Percentiles rank a stretch among this genome's conserved stretches.
These are phyloP conservation scores for Vipera latastei DNA, from an alignment of 2,797 vertebrate genomes.

Conservation along the genomic window DNA sequence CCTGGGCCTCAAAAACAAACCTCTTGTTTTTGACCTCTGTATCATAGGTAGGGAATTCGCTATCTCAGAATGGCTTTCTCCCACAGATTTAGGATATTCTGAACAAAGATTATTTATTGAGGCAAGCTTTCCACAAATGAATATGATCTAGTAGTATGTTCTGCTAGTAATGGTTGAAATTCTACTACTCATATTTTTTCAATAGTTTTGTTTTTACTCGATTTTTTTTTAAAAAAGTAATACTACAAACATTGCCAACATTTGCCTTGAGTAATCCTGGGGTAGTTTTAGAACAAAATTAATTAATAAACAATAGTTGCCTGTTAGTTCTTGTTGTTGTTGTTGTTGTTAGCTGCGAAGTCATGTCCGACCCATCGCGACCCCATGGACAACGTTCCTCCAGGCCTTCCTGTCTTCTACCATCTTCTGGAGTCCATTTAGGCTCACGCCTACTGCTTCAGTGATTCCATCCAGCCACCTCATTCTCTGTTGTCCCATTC, in stretches of 20 bases:
- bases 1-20: not conserved
- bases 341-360: too few relatives aligned
- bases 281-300: not conserved
- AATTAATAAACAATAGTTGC: not conserved
- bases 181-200: not conserved
- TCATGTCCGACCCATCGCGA: too few relatives aligned
- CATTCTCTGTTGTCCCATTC: too few relatives aligned
- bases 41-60: not conserved
- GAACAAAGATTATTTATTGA: constrained; percentile 3
- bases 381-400: too few relatives aligned
- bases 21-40: not conserved
- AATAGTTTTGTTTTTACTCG: not conserved
- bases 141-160: constrained; percentile 2
- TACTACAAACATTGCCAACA: not conserved
- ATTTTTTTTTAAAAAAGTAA: not conserved
- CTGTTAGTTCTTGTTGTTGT: not conserved
- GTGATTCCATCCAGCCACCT: too few relatives aligned
- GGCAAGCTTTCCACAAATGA: constrained; percentile 1
- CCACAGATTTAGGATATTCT: not conserved
- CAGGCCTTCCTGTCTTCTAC: too few relatives aligned
- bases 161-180: not conserved
- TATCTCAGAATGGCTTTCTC: not conserved
- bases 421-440: too few relatives aligned
- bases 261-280: not conserved
- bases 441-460: too few relatives aligned